Conservation (phyloP, 2,113 vertebrate genomes). For the Mesocricetus auratus region DNA sequence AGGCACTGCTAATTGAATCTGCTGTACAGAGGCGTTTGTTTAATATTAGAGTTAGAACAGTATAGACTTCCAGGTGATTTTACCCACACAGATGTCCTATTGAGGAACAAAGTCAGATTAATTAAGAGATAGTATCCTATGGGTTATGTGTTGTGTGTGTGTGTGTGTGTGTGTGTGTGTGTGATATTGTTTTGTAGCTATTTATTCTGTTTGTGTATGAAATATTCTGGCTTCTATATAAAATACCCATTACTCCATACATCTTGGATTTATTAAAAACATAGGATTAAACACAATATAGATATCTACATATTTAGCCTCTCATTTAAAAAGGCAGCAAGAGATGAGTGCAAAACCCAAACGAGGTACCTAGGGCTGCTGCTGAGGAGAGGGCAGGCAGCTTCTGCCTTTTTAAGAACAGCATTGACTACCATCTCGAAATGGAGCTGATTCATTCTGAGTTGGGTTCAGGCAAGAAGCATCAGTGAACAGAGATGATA, state of each 20-base stretch:
- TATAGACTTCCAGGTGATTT: conserved; percentile 37
- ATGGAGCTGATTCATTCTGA: neutral
- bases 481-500: neutral
- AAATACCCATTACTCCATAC: neutral
- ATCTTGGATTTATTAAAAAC: neutral
- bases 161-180: neutral
- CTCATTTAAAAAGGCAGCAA: neutral
- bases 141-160: neutral
- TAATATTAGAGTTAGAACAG: conserved; percentile 32
- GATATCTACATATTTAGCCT: neutral
- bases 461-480: neutral
- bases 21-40: neutral
- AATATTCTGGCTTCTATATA: neutral
- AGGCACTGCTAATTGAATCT: conserved; percentile 97
- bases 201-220: conserved; percentile 1
- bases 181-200: rapidly evolving
- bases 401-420: neutral
- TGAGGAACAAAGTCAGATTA: neutral
- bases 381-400: neutral
- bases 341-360: rapidly evolving
- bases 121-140: neutral
- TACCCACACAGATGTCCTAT: neutral
- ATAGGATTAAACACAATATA: neutral
- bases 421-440: neutral
- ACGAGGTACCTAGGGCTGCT: neutral